Conservation (phyloP, 1,140 invertebrate genomes). For the Danaus plexippus region DNA sequence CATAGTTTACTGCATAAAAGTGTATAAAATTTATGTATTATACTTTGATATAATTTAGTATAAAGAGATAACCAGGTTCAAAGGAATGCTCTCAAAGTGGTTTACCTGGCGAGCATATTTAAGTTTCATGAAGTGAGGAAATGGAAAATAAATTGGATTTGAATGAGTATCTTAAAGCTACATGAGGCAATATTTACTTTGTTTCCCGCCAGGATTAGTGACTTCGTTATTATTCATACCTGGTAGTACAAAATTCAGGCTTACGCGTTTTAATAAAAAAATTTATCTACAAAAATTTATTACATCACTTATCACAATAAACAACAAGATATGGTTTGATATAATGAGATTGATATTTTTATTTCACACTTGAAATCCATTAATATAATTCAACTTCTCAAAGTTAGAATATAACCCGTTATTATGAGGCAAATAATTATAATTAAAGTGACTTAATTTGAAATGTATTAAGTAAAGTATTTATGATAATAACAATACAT, state of each 20-base stretch:
- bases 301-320: no score
- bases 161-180: constrained; percentile 65
- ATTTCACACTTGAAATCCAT: no score
- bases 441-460: no score
- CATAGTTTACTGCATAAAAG: constrained; percentile 4
- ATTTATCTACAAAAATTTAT: no score
- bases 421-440: no score
- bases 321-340: no score
- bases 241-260: constrained; percentile 24
- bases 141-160: constrained; percentile 72
- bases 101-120: constrained; percentile 68
- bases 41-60: constrained; percentile 65
- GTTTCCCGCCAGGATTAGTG: constrained; percentile 45
- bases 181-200: constrained; percentile 62
- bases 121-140: constrained; percentile 70
- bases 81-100: constrained; percentile 67
- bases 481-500: no score
- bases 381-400: no score
- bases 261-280: constrained; percentile 21
- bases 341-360: no score
- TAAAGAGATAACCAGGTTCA: constrained; percentile 66
- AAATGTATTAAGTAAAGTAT: no score
- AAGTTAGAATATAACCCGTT: no score
- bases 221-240: constrained; percentile 40
- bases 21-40: constrained; percentile 39